Percentiles rank a stretch among this genome's conserved stretches.
Evolutionary conservation across 1,140 invertebrate species (phyloP).

Genomic region (Aphelenchoides besseyi): DNA sequence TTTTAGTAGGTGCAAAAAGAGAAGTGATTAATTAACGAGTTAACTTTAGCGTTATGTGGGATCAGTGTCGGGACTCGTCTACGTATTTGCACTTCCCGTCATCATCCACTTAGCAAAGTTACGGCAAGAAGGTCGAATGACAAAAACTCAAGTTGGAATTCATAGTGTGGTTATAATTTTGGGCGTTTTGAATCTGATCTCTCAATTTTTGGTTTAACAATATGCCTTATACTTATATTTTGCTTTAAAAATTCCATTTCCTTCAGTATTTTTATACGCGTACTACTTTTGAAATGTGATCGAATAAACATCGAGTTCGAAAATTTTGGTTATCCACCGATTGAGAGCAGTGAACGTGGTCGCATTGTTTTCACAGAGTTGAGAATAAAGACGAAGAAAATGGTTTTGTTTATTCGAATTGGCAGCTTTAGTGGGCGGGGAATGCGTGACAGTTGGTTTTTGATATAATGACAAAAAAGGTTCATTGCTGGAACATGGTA

Average conservation of each 20-base stretch:
- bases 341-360: too few species aligned
- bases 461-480: too few species aligned
- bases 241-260: background rate
- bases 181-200: conserved; percentile 65
- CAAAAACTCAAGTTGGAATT: conserved; percentile 57
- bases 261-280: background rate
- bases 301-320: too few species aligned
- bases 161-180: conserved; percentile 64
- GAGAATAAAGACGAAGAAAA: too few species aligned
- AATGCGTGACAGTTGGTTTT: too few species aligned
- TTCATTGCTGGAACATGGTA: too few species aligned
- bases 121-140: conserved; percentile 69
- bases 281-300: too few species aligned
- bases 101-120: conserved; percentile 73
- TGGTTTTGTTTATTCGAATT: too few species aligned
- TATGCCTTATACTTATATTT: background rate
- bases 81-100: conserved; percentile 79
- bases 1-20: conserved; percentile 72
- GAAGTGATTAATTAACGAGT: conserved; percentile 58
- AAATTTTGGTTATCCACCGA: too few species aligned
- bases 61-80: conserved; percentile 79
- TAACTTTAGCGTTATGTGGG: conserved; percentile 74
- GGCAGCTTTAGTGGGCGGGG: too few species aligned
- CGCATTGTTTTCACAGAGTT: too few species aligned
- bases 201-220: conserved; percentile 64